Evolutionary conservation across 2,113 vertebrate species (phyloP), one percentile per base, ranked within the genome.

Genomic region (Camelus bactrianus): DNA sequence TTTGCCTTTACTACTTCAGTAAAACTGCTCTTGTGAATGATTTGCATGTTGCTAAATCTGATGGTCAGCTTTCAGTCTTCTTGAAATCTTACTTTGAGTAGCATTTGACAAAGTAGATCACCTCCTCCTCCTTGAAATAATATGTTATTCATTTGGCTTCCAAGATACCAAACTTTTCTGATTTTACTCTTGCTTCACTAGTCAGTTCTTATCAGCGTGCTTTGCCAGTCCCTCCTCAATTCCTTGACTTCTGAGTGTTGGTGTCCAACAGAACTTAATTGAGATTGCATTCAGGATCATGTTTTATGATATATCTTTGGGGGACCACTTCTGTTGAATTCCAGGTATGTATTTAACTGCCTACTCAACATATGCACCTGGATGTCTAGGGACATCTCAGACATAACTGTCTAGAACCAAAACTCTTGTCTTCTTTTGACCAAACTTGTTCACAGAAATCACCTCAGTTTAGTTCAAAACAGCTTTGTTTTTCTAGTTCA

Each of bases 111-210:
- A 73, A 76, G 58, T 82, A 20, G 32, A 89, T 89, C 35, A 35
- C 24, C 70, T 93, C 48, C 26, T 89, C 16, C 42, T 91, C 32
- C n/a, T 89, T 89, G 42, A 84, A 89, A 84, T 69, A 82, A 83
- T 60, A 20, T 12, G 35, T 88, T 77, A 79, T 75, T 92, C 19
- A 82, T 85, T 89, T 70, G 46, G 46, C 56, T 77, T 84, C 52
- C 81, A 86, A 56, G 35, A 79, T 22, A 48, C 17, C 16, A 89
- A 13, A 35, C 35, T 79, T 72, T 81, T 64, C 72, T 79, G 70
- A 12, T 85, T 72, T 79, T 79, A 79, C 72, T 84, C 60, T 19
- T 62, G 46, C 35, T 46, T 42, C 54, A 54, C 52, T 89, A 50
- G 14, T 95, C 26, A 60, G 26, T 93, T 8, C 48, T 92, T 56